These are phyloP conservation scores for Pelodiscus sinensis DNA, from an alignment of 2,113 vertebrate species.

Conservation along the genomic window DNA sequence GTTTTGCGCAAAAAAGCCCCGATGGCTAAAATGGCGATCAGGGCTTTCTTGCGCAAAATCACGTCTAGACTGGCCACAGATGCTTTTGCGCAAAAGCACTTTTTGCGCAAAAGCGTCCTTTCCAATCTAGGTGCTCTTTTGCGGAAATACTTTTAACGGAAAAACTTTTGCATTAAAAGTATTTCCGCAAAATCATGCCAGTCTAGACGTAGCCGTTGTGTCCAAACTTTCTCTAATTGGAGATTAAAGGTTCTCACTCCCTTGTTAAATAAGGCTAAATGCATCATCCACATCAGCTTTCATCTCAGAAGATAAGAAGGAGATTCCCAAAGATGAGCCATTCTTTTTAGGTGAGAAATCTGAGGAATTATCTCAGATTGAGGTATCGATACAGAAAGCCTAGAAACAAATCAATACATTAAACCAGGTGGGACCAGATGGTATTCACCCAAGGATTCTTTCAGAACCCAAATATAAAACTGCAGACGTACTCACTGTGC, in stretches of 20 bases:
- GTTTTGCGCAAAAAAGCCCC: too few species aligned
- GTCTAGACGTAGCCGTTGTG: too few species aligned
- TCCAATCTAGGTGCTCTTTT: too few species aligned
- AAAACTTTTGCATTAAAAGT: too few species aligned
- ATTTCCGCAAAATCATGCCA: too few species aligned
- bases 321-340: not conserved
- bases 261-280: not conserved
- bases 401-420: not conserved
- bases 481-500: not conserved
- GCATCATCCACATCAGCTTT: not conserved
- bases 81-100: too few species aligned
- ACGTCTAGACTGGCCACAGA: too few species aligned
- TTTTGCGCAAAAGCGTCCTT: too few species aligned
- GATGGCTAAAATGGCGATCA: too few species aligned
- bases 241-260: not conserved
- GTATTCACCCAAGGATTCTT: not conserved
- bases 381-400: not conserved
- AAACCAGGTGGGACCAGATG: not conserved
- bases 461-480: not conserved
- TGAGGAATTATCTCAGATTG: not conserved
- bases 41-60: too few species aligned
- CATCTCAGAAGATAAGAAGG: not conserved
- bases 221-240: not conserved
- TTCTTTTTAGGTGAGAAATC: not conserved
- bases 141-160: too few species aligned